Base-by-base conservation (phyloP, 2,888 invertebrate species). In the Tortrix viridana region DNA sequence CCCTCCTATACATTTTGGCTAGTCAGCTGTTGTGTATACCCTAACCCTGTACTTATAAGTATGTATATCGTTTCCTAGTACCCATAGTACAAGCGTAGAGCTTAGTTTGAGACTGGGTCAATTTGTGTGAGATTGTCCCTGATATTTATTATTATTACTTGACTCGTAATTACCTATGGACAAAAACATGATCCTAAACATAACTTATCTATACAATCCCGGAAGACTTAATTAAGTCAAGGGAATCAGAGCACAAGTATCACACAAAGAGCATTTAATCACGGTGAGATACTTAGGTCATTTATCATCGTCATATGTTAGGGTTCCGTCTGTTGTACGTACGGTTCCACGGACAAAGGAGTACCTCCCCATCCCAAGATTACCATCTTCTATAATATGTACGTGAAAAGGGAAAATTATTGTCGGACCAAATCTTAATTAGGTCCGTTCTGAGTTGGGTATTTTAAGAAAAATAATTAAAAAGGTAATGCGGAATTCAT, bases 351-450 rank as follows among this genome's bases (percentile, higher is more conserved):
- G 72, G 72, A 84, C 81, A 84, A 84, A 75, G 69, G 80, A 74
- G 76, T 76, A 74, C 61, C 54, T 67, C 66, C 71, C 71, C 50
- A 52, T 52, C 56, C 66, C 62, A 70, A 80, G 85, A 84, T 85
- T 80, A 81, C 75, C 76, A 83, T 84, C 80, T 74, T 70, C 43
- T 72, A 75, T 81, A 80, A 80, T 81, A 78, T 78, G 79, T 75
- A 75, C 74, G 73, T 77, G 81, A 76, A 81, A 77, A 73, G 75
- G 69, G 67, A 46, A 56, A 65, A 65, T 65, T 65, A 65, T 61
- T 61, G 69, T 67, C 71, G 65, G 67, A 57, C 72, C 68, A 74
- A 72, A 81, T 80, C 80, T 81, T 84, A 82, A 84, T 84, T 82
- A 82, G 75, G 67, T 79, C 73, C 71, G 58, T 18, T 54, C 18